A percentile compares a stretch with the other conserved stretches of the same genome.
phyloP scores from a whole-genome alignment of 23 tunicate species.

The Oikopleura dioica region DNA sequence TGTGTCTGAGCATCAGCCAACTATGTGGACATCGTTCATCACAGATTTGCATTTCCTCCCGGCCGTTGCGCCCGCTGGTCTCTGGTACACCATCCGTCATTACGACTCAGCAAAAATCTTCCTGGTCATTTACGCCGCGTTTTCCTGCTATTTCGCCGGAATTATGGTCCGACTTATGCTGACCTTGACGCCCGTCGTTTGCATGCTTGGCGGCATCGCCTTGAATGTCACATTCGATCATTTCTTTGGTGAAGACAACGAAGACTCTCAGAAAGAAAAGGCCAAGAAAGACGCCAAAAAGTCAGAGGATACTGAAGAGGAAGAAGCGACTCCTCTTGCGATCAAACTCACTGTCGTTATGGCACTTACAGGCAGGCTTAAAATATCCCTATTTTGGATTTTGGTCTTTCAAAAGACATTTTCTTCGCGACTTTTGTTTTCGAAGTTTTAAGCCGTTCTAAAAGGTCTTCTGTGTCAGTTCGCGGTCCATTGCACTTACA shows the following conservation, averaged over 20 bases:
- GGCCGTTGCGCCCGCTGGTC: slow-evolving; percentile 81
- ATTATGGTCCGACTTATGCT: slow-evolving; percentile 84
- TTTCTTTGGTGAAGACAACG: neutral
- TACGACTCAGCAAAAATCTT: slow-evolving; percentile 7
- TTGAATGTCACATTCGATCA: neutral
- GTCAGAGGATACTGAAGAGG: neutral
- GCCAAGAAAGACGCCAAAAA: neutral
- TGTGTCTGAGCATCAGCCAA: slow-evolving; percentile 99
- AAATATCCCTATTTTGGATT: too few species aligned
- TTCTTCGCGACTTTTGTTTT: too few species aligned
- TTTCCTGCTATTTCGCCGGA: slow-evolving; percentile 9
- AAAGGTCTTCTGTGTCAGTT: slow-evolving; percentile 43
- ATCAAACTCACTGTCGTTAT: neutral
- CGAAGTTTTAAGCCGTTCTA: too few species aligned
- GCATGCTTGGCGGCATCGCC: slow-evolving; percentile 70
- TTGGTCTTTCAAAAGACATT: too few species aligned
- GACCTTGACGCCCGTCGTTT: slow-evolving; percentile 91
- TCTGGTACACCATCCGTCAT: slow-evolving; percentile 50
- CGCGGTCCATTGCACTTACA: slow-evolving; percentile 76
- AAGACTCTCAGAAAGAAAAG: neutral
- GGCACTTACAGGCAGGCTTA: neutral
- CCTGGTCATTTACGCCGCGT: slow-evolving; percentile 11
- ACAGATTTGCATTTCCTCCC: slow-evolving; percentile 23
- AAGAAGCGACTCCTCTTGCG: slow-evolving; percentile 1
- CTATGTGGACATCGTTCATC: slow-evolving; percentile 72